phyloP scores from a whole-genome alignment of 2,888 invertebrate species.

The Apodemia mormo region DNA sequence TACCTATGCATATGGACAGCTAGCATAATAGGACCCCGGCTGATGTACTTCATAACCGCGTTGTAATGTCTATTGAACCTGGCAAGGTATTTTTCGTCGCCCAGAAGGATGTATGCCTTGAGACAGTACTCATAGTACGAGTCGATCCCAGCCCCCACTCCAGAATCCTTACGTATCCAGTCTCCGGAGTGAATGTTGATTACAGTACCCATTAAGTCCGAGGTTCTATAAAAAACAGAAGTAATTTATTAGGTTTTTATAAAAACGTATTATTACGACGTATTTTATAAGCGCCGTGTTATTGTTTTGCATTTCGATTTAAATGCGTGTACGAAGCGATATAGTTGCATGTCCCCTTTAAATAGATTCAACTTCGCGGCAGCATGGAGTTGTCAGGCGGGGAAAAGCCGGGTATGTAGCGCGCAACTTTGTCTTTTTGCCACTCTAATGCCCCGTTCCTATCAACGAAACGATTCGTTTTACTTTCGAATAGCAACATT shows the following conservation, averaged over 20 bases:
- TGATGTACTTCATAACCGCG: conserved; percentile 98
- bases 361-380: too few relatives aligned
- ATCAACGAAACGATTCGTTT: too few relatives aligned
- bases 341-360: too few relatives aligned
- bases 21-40: conserved; percentile 95
- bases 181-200: conserved; percentile 98
- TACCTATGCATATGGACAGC: conserved; percentile 97
- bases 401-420: too few relatives aligned
- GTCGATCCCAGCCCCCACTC: conserved; percentile 99
- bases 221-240: conserved; percentile 55
- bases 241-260: neutral
- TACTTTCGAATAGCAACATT: too few relatives aligned
- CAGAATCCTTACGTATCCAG: conserved; percentile 98
- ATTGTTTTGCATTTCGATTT: too few relatives aligned
- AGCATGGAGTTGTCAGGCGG: too few relatives aligned
- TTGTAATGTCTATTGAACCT: conserved; percentile 97
- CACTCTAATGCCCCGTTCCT: too few relatives aligned
- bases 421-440: too few relatives aligned
- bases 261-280: neutral
- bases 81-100: conserved; percentile 95
- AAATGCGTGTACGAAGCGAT: too few relatives aligned
- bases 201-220: conserved; percentile 98
- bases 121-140: conserved; percentile 99
- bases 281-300: too few relatives aligned
- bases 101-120: conserved; percentile 97